A percentile compares a stretch with the other conserved stretches of the same genome.
phyloP scores from a whole-genome alignment of 1,140 invertebrate species.

The Mactra quadrangularis region DNA sequence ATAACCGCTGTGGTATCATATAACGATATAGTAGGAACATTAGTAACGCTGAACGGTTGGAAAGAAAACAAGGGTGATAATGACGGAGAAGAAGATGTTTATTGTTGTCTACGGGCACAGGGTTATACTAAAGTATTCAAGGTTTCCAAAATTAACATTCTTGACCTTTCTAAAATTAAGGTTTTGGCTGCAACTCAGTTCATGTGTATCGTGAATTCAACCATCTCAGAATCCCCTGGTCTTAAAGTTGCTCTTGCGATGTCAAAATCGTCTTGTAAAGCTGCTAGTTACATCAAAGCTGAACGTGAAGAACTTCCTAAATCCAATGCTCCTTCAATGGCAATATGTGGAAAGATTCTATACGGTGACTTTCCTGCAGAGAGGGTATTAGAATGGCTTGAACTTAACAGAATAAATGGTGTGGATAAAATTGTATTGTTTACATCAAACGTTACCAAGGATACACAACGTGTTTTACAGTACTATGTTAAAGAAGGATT shows the following conservation, averaged over 20 bases:
- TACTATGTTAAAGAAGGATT: constrained; percentile 16
- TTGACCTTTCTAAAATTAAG: not conserved
- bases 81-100: not conserved
- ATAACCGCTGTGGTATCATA: not conserved
- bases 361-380: constrained; percentile 28
- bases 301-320: not conserved
- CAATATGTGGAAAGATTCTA: constrained; percentile 19
- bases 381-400: constrained; percentile 31
- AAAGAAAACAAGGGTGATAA: not conserved
- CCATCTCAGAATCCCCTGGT: no score
- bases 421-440: constrained; percentile 29
- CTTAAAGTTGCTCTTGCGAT: not conserved
- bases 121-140: not conserved
- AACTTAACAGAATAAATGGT: constrained; percentile 12
- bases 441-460: constrained; percentile 4
- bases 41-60: constrained; percentile 17
- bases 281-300: not conserved
- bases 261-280: not conserved
- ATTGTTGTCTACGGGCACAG: not conserved
- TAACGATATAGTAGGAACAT: no score
- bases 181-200: not conserved
- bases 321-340: not conserved
- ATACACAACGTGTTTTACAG: not conserved
- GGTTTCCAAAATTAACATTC: not conserved
- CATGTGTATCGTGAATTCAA: not conserved